phyloP scores from a whole-genome alignment of 2,797 vertebrate genomes.

The Mus caroli region DNA sequence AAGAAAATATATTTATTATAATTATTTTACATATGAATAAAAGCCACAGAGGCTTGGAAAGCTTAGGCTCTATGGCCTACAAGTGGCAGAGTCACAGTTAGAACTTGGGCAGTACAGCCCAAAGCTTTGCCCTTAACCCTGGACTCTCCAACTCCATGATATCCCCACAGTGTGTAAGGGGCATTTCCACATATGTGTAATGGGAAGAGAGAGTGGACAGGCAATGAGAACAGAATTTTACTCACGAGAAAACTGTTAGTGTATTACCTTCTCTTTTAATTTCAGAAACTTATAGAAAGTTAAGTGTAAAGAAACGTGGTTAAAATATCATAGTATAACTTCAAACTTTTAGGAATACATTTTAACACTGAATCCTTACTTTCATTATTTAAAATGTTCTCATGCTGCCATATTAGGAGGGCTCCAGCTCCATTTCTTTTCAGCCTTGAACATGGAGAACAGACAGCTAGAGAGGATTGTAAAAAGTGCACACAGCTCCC shows the following conservation, averaged over 20 bases:
- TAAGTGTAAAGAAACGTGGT: background rate
- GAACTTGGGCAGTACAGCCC: fast-evolving
- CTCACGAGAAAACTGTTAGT: background rate
- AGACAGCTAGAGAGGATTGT: too few relatives aligned
- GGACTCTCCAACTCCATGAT: fast-evolving
- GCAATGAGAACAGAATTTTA: background rate
- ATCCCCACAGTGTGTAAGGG: background rate
- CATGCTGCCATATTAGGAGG: background rate
- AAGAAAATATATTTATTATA: background rate
- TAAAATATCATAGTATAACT: background rate
- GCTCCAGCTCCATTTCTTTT: fast-evolving
- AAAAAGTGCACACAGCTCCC: background rate
- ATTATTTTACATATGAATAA: background rate
- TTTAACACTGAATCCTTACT: slow-evolving; percentile 11
- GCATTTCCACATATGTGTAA: background rate
- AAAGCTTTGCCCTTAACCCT: background rate
- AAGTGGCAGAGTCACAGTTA: background rate
- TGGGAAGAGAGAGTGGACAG: background rate
- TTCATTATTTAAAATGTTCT: background rate
- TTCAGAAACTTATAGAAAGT: slow-evolving; percentile 18
- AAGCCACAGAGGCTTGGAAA: background rate
- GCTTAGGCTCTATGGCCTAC: background rate
- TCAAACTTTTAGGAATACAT: background rate
- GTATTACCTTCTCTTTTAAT: background rate
- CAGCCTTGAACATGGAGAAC: too few relatives aligned